Evolutionary conservation across 2,888 invertebrate genomes (phyloP).

Genomic region (Amphipyra tragopoginis): DNA sequence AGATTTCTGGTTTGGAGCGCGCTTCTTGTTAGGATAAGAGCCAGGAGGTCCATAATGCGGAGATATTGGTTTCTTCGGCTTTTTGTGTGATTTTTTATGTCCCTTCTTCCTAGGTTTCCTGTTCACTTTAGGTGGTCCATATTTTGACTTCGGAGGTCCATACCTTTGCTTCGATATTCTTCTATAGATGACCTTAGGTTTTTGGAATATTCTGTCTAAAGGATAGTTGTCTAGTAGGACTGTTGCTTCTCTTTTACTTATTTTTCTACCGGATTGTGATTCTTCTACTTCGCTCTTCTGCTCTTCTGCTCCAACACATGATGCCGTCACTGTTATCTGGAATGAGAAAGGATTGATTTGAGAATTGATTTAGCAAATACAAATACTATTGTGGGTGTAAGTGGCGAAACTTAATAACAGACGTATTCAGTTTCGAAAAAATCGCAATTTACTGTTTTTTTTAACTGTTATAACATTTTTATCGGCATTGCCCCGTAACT

Average conservation of each 20-base stretch:
- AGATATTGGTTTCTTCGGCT: slow-evolving; percentile 6
- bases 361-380: slow-evolving; percentile 2
- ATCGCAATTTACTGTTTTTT: too few relatives aligned
- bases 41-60: slow-evolving; percentile 25
- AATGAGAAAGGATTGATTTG: slow-evolving; percentile 44
- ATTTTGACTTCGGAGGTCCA: slow-evolving; percentile 63
- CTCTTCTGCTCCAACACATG: slow-evolving; percentile 64
- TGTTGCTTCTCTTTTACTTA: slow-evolving; percentile 73
- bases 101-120: slow-evolving; percentile 70
- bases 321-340: slow-evolving; percentile 77
- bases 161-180: slow-evolving; percentile 67
- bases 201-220: slow-evolving; percentile 65
- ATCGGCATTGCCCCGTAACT: too few relatives aligned
- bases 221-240: slow-evolving; percentile 73
- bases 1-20: slow-evolving; percentile 43
- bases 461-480: too few relatives aligned
- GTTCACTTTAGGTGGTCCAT: slow-evolving; percentile 63
- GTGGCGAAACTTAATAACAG: too few relatives aligned
- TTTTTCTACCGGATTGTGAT: slow-evolving; percentile 48
- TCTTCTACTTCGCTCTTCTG: slow-evolving; percentile 58
- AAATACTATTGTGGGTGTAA: too few relatives aligned
- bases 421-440: too few relatives aligned
- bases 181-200: slow-evolving; percentile 75
- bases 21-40: slow-evolving; percentile 22
- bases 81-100: slow-evolving; percentile 48